Evolutionary conservation across 2,113 vertebrate genomes (phyloP), one percentile per base, ranked within the genome.

Genomic region (Patagioenas fasciata): DNA sequence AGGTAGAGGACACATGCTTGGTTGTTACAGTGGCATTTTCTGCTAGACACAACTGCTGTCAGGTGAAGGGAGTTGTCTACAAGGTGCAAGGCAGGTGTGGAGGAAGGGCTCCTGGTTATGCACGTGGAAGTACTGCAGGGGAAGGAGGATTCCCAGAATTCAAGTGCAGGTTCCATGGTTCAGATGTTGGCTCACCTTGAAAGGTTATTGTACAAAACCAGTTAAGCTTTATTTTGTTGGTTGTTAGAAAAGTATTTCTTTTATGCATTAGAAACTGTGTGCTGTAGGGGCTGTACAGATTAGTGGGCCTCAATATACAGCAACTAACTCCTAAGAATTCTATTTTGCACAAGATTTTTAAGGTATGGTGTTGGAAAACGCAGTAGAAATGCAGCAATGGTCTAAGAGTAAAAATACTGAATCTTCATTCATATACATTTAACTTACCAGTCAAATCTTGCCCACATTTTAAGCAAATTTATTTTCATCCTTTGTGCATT

Each of bases 241-340:
- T 4, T 40, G 20, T 72, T 66, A 62, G 13, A 74, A 69, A 74
- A 26, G 24, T 60, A n/a, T 34, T 88, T 87, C 32, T n/a, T 62
- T 67, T n/a, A 34, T 72, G 14, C 0, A 0, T 65, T 81, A 14
- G 53, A 80, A 64, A 2, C 1, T 67, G 23, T 1, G 0, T 81
- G 54, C 50, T 74, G 1, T 56, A 56, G 34, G 5, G 65, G 31
- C 50, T 44, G 10, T 50, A 26, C 11, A 50, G 58, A 62, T 16
- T 20, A 70, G 66, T 20, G 24, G n/a, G 9, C 34, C 38, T 58
- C 44, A 85, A 51, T 47, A 29, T 13, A 34, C 6, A 42, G 4
- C 25, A 42, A 40, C 19, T 13, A 26, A 40, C 19, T 31, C 9
- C 7, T 38, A 26, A 67, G 21, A 54, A 11, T 69, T 71, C 5